Evolutionary conservation across 2,888 invertebrate genomes (phyloP), one percentile per base, ranked within the genome.

Genomic region (Polia nebulosa): DNA sequence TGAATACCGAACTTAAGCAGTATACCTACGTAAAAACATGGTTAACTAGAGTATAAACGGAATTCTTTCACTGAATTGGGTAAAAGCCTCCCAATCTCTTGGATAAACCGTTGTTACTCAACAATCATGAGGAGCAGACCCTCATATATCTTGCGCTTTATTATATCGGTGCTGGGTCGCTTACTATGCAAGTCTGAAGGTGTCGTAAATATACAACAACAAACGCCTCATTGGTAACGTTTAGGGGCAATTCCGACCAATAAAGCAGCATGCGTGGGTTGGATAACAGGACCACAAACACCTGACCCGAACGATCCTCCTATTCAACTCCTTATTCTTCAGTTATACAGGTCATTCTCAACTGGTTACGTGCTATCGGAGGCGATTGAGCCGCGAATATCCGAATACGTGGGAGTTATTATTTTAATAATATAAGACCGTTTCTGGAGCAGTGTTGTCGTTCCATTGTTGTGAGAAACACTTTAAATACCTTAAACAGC

Each of bases 201-300:
- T 86, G 83, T 90, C 92, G 92, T 95, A 95, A 94, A 95, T 94
- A 94, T 89, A 94, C 92, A 90, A 88, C 92, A 93, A 93, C 92
- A 92, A 92, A 92, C 90, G 92, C 88, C 92, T 94, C 94, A 94
- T 94, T 94, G 94, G 93, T 92, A 95, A 90, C 95, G 92, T 95
- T 95, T 95, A 95, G 92, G 91, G 88, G 91, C 94, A 95, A 95
- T 95, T 95, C 91, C 87, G 89, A 88, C 92, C 94, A 94, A 95
- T 95, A 95, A 95, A 95, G 92, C 89, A 90, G 88, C 81, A 82
- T 84, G 93, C 93, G 95, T 95, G 92, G 95, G 95, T 85, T 77
- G 89, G 76, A 83, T 85, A 90, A 89, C 84, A 84, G 83, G 88
- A 87, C 93, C 93, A 93, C 83, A 80, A 78, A 79, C 76, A 39